A percentile compares a stretch with the other conserved stretches of the same genome.
Conservation (phyloP, 2,888 invertebrate species). For the Stictocephala bisonia region DNA sequence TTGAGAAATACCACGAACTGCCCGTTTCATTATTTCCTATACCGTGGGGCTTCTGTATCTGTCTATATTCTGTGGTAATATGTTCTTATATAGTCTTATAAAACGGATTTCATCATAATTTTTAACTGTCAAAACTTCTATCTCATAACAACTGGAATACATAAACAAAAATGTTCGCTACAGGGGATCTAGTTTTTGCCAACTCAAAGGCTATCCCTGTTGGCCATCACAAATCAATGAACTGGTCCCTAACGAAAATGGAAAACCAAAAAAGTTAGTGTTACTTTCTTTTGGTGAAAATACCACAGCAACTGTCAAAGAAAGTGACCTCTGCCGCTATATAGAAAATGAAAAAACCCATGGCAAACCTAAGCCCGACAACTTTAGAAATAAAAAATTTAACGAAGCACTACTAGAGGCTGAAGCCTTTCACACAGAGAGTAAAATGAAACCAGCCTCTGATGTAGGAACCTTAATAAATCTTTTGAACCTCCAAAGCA, state of each 20-base stretch:
- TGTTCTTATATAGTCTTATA: too few relatives aligned
- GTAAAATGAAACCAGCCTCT: too few relatives aligned
- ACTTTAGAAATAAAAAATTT: background rate
- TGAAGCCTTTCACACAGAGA: too few relatives aligned
- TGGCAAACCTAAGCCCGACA: background rate
- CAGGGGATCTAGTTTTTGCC: background rate
- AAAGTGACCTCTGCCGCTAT: background rate
- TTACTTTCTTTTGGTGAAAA: background rate
- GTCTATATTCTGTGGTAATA: too few relatives aligned
- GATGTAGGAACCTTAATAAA: too few relatives aligned
- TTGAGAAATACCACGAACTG: too few relatives aligned
- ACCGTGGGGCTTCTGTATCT: too few relatives aligned
- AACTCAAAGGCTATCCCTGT: constrained; percentile 1
- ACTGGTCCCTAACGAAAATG: background rate
- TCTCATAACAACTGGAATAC: too few relatives aligned
- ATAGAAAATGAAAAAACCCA: background rate
- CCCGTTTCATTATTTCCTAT: too few relatives aligned
- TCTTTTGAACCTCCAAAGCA: too few relatives aligned
- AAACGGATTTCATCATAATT: too few relatives aligned
- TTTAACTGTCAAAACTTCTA: too few relatives aligned
- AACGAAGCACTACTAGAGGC: background rate
- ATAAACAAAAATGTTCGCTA: background rate
- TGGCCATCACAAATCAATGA: background rate
- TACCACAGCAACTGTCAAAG: background rate
- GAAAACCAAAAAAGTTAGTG: background rate